A percentile compares a stretch with the other conserved stretches of the same genome.
Conservation (phyloP, 2,888 invertebrate genomes). For the Heliothis peltigera region DNA sequence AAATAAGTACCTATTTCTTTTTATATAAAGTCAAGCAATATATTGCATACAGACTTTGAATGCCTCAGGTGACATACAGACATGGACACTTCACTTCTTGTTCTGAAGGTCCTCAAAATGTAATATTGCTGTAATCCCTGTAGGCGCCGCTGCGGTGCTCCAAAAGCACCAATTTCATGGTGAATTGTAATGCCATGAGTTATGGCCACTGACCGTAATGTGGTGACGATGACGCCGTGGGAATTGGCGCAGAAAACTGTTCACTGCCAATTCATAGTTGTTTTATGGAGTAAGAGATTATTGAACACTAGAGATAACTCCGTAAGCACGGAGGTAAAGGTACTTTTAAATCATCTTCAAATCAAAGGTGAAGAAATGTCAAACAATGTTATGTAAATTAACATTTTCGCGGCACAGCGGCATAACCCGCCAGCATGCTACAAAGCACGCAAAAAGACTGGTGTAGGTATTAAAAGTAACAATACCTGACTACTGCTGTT, state of each 20-base stretch:
- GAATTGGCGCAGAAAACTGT: slow-evolving; percentile 35
- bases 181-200: slow-evolving; percentile 56
- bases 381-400: too few relatives aligned
- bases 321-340: too few relatives aligned
- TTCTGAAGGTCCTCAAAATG: slow-evolving; percentile 32
- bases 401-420: too few relatives aligned
- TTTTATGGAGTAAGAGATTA: neutral
- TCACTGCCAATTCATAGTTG: neutral
- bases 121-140: slow-evolving; percentile 35
- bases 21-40: neutral
- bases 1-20: slow-evolving; percentile 12
- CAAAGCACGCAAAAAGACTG: too few relatives aligned
- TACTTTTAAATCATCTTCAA: too few relatives aligned
- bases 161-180: slow-evolving; percentile 62
- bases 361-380: too few relatives aligned
- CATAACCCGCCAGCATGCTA: too few relatives aligned
- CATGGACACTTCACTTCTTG: slow-evolving; percentile 11
- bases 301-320: neutral
- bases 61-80: slow-evolving; percentile 9
- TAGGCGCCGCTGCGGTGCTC: slow-evolving; percentile 23
- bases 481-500: too few relatives aligned
- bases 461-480: too few relatives aligned
- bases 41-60: slow-evolving; percentile 2
- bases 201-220: slow-evolving; percentile 32
- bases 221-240: slow-evolving; percentile 32